Base-by-base conservation (phyloP, 2,888 invertebrate species). In the Dryobota labecula region DNA sequence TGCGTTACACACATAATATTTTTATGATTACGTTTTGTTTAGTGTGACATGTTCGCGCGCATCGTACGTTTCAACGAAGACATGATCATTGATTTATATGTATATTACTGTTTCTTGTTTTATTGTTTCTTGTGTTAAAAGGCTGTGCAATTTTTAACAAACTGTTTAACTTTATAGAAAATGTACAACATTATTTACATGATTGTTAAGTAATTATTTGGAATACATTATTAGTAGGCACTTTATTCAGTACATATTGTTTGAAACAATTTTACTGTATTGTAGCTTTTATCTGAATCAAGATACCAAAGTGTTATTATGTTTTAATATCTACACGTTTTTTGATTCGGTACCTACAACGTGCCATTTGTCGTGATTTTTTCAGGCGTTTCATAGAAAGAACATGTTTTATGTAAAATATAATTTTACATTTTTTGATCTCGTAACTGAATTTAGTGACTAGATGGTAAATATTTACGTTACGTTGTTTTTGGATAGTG, bases 111-210 rank as follows among this genome's bases (percentile, higher is more conserved):
- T 71, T 71, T 60, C 62, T 67, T 70, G 13, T 73, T 67, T 68
- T 68, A 57, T 56, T 72, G 27, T 74, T 74, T 80, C 60, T 86
- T 85, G 78, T 86, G 79, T 84, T 78, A 78, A 76, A 87, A 83
- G 87, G 87, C 87, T 87, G 86, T 87, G 87, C 82, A 85, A 80
- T 73, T 64, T 77, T 47, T 78, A 76, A 82, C 70, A 81, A 79
- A 83, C 36, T 84, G 80, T 79, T 80, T 76, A 75, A 68, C 75
- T 83, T 79, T 78, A 72, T 66, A 79, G 38, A 70, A 76, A 67
- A 72, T 74, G 64, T 76, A 78, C 57, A 73, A 78, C 38, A 60
- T 70, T 69, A 65, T 54, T 77, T 76, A 69, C 57, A 53, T 49
- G 51, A 63, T 70, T 61, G 43, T 70, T 77, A 58, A 53, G 43